phyloP scores from a whole-genome alignment of 35 echinoderm and acorn worm genomes.

The Chiridota heheva region DNA sequence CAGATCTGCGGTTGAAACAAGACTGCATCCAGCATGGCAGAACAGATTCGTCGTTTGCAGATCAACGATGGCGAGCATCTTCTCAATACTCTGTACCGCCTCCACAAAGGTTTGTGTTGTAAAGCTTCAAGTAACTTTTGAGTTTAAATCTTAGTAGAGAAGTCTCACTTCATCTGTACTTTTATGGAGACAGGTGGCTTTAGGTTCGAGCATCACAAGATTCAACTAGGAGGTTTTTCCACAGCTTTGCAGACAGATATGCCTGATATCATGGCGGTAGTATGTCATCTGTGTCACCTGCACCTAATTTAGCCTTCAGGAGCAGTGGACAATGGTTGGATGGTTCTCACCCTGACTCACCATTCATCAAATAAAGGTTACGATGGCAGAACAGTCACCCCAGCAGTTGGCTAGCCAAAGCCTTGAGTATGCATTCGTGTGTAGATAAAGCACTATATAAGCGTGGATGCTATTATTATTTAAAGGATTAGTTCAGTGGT shows the following conservation, averaged over 20 bases:
- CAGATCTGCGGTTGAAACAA: too few relatives aligned
- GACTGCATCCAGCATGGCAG: slow-evolving; percentile 67
- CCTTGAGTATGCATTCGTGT: too few relatives aligned
- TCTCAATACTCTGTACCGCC: slow-evolving; percentile 62
- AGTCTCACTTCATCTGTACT: background rate
- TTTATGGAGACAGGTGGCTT: background rate
- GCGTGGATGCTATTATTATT: too few relatives aligned
- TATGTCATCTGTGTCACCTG: background rate
- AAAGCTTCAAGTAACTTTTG: background rate
- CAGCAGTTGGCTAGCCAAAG: too few relatives aligned
- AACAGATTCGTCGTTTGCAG: slow-evolving; percentile 68
- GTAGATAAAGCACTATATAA: too few relatives aligned
- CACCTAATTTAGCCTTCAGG: too few relatives aligned
- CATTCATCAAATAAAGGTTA: background rate
- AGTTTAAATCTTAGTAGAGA: background rate
- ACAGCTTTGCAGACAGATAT: too few relatives aligned
- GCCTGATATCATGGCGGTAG: too few relatives aligned
- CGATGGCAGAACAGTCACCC: too few relatives aligned
- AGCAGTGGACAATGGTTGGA: too few relatives aligned
- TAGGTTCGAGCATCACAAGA: too few relatives aligned
- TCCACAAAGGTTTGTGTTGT: slow-evolving; percentile 76
- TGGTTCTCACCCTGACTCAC: background rate
- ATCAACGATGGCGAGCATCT: slow-evolving; percentile 83
- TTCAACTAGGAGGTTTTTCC: background rate
- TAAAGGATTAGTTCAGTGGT: too few relatives aligned